Base-by-base conservation (phyloP, 2,888 invertebrate species). In the Malthinus flaveolus region DNA sequence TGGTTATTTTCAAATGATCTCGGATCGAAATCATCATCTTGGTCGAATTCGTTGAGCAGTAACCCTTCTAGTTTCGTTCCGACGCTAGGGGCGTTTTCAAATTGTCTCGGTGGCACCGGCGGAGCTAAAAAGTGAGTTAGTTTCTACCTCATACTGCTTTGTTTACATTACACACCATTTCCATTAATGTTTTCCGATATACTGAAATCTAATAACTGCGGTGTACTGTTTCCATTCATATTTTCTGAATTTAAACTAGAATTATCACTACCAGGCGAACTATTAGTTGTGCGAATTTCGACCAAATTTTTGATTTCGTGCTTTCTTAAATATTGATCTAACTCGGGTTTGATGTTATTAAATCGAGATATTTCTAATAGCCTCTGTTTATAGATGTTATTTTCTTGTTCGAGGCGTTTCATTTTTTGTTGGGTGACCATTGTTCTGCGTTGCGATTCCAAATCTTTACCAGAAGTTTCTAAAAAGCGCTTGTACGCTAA, bases 401-500 rank as follows among this genome's bases (percentile, higher is more conserved):
- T 90, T 74, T 96, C 95, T 66, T 88, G 83, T 77, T 97, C 95
- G 68, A 97, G 78, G 69, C 89, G 87, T 73, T 92, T 91, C 64
- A 97, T 92, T 75, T 91, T 90, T 70, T 94, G 89, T 71, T 95
- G 93, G 51, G 95, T 84, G 6, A 88, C 74, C 78, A 89, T 84
- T 54, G 86, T 82, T 67, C 88, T 84, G 74, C 95, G 90, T 75
- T 91, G 90, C 63, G 91, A 84, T 76, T 97, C 96, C 58, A 93
- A 81, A 75, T 93, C 93, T 76, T 91, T 91, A 56, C 93, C 93
- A 53, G 93, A 93, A 61, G 93, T 93, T 75, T 95, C 97, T 72
- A 97, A 82, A 80, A 95, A 97, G 73, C 93, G 86, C 84, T 89
- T 91, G 82, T 97, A 98, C 32, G 97, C 98, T 74, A 98, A 83